Base-by-base conservation (phyloP, 2,888 invertebrate species). In the Trissonchulus sp. region DNA sequence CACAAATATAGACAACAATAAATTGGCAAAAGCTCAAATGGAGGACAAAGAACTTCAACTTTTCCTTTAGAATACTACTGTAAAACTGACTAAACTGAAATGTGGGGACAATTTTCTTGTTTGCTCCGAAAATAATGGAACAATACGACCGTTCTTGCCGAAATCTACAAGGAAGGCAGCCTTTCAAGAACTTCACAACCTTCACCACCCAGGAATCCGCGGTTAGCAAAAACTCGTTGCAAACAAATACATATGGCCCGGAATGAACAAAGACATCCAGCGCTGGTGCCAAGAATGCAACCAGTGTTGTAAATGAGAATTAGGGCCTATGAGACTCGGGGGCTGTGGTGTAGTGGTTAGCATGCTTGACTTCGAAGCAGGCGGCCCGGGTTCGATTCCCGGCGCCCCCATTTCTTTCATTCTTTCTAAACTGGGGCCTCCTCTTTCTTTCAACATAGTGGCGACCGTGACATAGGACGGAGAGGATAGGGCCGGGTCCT, bases 231-330 rank as follows among this genome's bases (percentile, higher is more conserved):
- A 34, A 65, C 15, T 30, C 15, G 31, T 65, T 8, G 8, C 65
- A 30, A 18, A 65, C 28, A 65, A 65, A 15, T 65, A 65, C 65
- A 65, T 65, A n/a, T n/a, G n/a, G n/a, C n/a, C n/a, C n/a, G n/a
- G n/a, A n/a, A n/a, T n/a, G n/a, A n/a, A n/a, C n/a, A 65, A n/a
- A 65, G 65, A 65, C 34, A 34, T 65, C 31, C 8, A 34, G 34
- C 31, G 28, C 34, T 65, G 65, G 65, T 30, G 31, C 8, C 28
- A 65, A 30, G 15, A n/a, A 15, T 65, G 65, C 65, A 8, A n/a
- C n/a, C n/a, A n/a, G n/a, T n/a, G n/a, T n/a, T n/a, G n/a, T n/a
- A n/a, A n/a, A n/a, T n/a, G n/a, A n/a, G n/a, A n/a, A n/a, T n/a
- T n/a, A n/a, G n/a, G n/a, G n/a, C n/a, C n/a, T n/a, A n/a, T n/a